Evolutionary conservation across 2,113 vertebrate species (phyloP).

Genomic region (Corythornis cristatus): DNA sequence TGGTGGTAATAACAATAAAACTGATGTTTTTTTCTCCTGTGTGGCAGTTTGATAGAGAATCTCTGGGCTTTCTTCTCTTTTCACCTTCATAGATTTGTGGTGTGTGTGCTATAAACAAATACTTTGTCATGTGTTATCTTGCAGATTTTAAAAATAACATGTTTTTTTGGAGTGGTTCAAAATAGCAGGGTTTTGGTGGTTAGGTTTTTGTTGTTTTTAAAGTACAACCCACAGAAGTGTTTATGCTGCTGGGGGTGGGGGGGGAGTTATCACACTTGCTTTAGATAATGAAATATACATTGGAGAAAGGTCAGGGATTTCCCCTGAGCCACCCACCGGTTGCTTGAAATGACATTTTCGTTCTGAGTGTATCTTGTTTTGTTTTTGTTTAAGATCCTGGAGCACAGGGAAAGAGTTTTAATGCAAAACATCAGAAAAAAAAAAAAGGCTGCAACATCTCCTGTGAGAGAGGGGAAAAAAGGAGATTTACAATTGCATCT

Average conservation of each 20-base stretch:
- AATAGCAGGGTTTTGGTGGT: background rate
- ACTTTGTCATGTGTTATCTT: background rate
- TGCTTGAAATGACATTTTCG: constrained; percentile 74
- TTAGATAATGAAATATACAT: constrained; percentile 68
- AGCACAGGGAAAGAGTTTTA: constrained; percentile 55
- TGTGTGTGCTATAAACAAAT: background rate
- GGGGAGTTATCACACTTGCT: constrained; percentile 52
- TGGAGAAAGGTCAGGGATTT: constrained; percentile 75
- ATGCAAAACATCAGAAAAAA: constrained; percentile 55
- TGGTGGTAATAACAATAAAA: background rate
- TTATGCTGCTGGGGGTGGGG: background rate
- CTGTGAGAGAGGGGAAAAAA: constrained; percentile 2
- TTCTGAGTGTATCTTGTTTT: constrained; percentile 72
- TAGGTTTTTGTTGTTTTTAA: background rate
- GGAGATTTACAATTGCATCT: constrained; percentile 39
- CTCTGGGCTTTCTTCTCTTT: background rate
- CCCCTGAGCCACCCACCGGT: constrained; percentile 63
- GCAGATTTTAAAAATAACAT: background rate
- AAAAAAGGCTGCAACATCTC: constrained; percentile 40
- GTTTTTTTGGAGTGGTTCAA: constrained; percentile 26
- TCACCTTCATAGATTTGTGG: background rate
- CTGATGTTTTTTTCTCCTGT: background rate
- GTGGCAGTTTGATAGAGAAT: background rate
- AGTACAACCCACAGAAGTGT: background rate
- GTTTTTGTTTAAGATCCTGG: constrained; percentile 72